Base-by-base conservation (phyloP, 2,888 invertebrate species). In the Lasius platythorax region DNA sequence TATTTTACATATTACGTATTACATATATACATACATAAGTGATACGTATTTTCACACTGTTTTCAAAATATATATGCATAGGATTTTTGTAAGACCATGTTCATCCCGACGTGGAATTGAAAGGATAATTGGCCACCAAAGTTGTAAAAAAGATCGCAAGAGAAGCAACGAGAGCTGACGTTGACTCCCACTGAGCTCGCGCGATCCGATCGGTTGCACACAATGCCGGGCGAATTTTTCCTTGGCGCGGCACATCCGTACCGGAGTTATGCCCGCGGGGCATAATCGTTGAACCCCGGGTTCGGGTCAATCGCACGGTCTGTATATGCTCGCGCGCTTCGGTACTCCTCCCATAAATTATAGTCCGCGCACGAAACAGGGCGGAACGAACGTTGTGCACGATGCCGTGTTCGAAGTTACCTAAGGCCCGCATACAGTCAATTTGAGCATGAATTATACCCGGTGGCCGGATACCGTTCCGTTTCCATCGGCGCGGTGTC, bases 381-480 rank as follows among this genome's bases (percentile, higher is more conserved):
- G 64, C 85, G 85, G 83, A 85, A 85, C 83, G 78, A 74, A 68
- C 78, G 73, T 37, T 37, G 58, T 61, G 67, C 50, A 73, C 58
- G 56, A 74, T 58, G 70, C 83, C 66, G 68, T 72, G 75, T 46
- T 76, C 72, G 56, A 66, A 73, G 85, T 78, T 83, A 73, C 67
- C 85, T 66, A 61, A 83, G 78, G 76, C 73, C 73, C 53, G 43
- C 79, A 18, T 43, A 58, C 61, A 83, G 83, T 83, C 85, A 85
- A 85, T 85, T 85, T 82, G 83, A 78, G 46, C 63, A 70, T 85
- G 85, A 85, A 85, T 85, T 83, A 85, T 85, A 72, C 46, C 30
- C 63, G 76, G 72, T 75, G 79, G 58, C 58, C 70, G 23, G 61
- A 53, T 53, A 70, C 33, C 58, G 56, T 58, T 78, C 56, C 30